Evolutionary conservation across 2,888 invertebrate genomes (phyloP).

Genomic region (Ophion ellenae): DNA sequence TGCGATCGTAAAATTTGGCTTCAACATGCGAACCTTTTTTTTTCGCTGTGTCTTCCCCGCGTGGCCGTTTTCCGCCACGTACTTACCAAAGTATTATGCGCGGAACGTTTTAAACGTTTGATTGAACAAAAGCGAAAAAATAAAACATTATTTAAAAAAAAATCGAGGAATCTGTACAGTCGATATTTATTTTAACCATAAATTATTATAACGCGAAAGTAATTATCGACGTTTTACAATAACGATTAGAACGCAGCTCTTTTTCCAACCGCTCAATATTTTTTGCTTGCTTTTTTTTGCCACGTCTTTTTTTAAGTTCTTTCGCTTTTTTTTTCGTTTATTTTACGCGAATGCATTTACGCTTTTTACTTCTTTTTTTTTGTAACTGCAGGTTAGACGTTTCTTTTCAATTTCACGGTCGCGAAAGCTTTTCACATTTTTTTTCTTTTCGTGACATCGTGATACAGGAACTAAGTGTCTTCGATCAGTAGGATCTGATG

Average conservation of each 20-base stretch:
- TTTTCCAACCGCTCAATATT: constrained; percentile 4
- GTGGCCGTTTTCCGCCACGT: constrained; percentile 20
- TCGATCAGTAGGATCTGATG: constrained; percentile 40
- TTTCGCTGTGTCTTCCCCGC: constrained; percentile 1
- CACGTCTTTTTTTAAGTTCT: constrained; percentile 10
- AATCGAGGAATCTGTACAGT: background rate
- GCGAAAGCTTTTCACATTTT: constrained; percentile 22
- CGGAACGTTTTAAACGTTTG: constrained; percentile 8
- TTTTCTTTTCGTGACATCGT: constrained; percentile 15
- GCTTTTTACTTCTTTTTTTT: constrained; percentile 32
- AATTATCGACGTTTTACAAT: constrained; percentile 23
- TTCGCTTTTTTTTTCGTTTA: constrained; percentile 26
- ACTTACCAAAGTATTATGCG: constrained; percentile 30
- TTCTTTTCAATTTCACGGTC: constrained; percentile 35
- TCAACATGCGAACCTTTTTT: constrained; percentile 35
- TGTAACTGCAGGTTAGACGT: constrained; percentile 10
- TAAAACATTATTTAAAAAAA: constrained; percentile 32
- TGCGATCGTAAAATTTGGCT: constrained; percentile 59
- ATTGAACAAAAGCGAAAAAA: background rate
- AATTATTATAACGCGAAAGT: constrained; percentile 1
- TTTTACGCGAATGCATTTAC: constrained; percentile 18
- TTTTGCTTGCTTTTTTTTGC: background rate
- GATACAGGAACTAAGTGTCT: constrained; percentile 28
- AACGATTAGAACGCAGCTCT: constrained; percentile 5
- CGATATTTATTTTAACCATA: constrained; percentile 31